These are phyloP conservation scores for Drosophila kikkawai DNA, from an alignment of 1,140 invertebrate species.

Conservation along the genomic window DNA sequence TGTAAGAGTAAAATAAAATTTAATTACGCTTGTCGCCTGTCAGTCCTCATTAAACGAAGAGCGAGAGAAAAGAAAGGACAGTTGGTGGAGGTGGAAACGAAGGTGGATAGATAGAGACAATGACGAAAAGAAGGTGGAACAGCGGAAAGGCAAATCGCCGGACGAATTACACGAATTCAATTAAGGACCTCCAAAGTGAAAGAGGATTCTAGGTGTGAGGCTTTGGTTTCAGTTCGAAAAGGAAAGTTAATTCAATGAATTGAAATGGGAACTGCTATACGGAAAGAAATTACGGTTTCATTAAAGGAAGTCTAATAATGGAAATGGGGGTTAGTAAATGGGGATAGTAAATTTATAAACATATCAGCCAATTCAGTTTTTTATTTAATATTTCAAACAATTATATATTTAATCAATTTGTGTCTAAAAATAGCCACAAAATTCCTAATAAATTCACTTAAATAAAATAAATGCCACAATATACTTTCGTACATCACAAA, in stretches of 20 bases:
- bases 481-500: not conserved
- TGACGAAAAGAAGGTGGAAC: conserved; percentile 4
- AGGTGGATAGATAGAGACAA: not conserved
- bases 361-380: not conserved
- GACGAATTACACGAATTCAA: conserved; percentile 81
- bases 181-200: conserved; percentile 67
- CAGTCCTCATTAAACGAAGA: conserved; percentile 77
- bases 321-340: not conserved
- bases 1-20: conserved; percentile 84
- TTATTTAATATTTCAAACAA: not conserved
- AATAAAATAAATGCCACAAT: conserved; percentile 2
- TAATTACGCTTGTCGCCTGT: conserved; percentile 84
- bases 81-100: conserved; percentile 1
- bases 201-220: conserved; percentile 45
- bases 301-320: not conserved
- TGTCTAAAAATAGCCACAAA: not conserved
- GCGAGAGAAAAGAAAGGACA: conserved; percentile 25
- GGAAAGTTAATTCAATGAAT: conserved; percentile 63
- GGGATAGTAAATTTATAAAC: not conserved
- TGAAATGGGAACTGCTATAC: conserved; percentile 38
- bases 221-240: conserved; percentile 38
- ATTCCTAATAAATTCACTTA: not conserved
- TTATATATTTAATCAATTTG: conserved; percentile 4
- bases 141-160: conserved; percentile 45
- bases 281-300: not conserved